phyloP scores from a whole-genome alignment of 2,888 invertebrate genomes.

The Argyra leucocephala region DNA sequence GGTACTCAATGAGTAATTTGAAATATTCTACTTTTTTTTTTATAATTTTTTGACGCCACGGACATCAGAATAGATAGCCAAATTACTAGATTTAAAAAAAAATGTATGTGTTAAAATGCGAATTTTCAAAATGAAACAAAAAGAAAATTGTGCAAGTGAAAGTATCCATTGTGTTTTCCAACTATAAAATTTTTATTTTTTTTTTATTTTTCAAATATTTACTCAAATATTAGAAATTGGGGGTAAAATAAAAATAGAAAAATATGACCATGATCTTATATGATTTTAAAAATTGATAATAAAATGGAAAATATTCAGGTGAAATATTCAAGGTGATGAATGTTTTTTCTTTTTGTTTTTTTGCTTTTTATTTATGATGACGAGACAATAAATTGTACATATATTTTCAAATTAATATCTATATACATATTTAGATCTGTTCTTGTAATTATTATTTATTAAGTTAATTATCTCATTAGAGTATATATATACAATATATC shows the following conservation, averaged over 20 bases:
- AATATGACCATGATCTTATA: not conserved
- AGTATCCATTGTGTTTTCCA: not conserved
- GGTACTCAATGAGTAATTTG: not conserved
- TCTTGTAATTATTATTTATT: no score
- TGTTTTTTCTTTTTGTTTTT: no score
- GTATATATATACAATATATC: no score
- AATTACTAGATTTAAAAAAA: not conserved
- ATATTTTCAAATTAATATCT: no score
- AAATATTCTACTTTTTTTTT: not conserved
- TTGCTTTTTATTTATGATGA: no score
- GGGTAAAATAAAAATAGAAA: not conserved
- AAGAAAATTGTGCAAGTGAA: not conserved
- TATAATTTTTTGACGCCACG: not conserved
- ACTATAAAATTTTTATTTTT: not conserved
- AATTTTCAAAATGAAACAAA: not conserved
- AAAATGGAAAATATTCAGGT: not conserved
- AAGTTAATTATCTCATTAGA: no score
- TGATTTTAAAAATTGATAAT: no score
- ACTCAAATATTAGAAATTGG: not conserved
- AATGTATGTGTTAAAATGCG: not conserved
- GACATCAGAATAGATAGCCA: not conserved
- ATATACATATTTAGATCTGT: no score
- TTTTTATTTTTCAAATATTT: not conserved
- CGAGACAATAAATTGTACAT: no score
- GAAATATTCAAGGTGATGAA: not conserved